Evolutionary conservation across 2,113 vertebrate species (phyloP).

Genomic region (Numenius arquata): DNA sequence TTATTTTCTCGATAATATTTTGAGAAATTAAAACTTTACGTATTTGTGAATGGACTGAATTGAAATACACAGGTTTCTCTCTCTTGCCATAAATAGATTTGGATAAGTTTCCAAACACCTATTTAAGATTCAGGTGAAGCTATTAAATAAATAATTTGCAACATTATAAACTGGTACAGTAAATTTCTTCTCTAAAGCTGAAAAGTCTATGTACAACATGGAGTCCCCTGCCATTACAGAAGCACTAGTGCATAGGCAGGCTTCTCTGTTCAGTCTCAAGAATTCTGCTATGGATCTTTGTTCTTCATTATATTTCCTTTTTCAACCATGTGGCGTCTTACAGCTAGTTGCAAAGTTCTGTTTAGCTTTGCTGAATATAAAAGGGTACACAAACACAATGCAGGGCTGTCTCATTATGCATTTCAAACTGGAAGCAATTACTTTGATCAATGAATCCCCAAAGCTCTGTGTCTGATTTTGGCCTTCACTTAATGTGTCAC

Average conservation of each 20-base stretch:
- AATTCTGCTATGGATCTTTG: background rate
- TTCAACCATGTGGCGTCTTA: background rate
- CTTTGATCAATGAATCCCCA: constrained; percentile 24
- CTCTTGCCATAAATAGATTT: background rate
- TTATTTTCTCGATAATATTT: background rate
- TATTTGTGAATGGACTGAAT: background rate
- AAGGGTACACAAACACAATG: background rate
- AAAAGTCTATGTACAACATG: background rate
- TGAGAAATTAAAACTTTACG: background rate
- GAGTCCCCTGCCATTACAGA: background rate
- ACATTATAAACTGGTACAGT: background rate
- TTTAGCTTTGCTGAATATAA: background rate
- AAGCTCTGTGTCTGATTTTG: background rate
- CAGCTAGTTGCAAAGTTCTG: background rate
- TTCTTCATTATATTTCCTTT: background rate
- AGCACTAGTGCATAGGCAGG: fast-evolving
- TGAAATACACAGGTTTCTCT: background rate
- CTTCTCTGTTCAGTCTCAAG: background rate
- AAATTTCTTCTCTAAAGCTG: background rate
- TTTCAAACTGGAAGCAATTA: constrained; percentile 8
- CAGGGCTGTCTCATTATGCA: background rate
- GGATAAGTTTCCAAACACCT: background rate
- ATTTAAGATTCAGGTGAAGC: background rate
- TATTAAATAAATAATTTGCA: background rate
- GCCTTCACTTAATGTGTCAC: background rate